These are phyloP conservation scores for Corvus moneduloides DNA, from an alignment of 2,113 vertebrate genomes.

Conservation along the genomic window DNA sequence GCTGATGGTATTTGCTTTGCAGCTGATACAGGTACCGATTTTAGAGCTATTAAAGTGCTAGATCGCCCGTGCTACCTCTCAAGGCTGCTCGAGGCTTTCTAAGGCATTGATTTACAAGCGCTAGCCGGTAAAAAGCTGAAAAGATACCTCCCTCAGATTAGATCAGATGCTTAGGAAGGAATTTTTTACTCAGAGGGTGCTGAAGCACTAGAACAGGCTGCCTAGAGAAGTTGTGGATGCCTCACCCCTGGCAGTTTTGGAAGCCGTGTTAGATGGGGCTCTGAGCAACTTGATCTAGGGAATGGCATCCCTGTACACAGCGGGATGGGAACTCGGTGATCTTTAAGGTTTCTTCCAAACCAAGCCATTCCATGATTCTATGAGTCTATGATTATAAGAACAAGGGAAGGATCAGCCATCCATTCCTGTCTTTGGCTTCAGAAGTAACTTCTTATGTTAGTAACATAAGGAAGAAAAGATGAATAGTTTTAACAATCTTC, in stretches of 20 bases:
- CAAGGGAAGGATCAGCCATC: not conserved
- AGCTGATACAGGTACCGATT: too few species aligned
- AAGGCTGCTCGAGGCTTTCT: too few species aligned
- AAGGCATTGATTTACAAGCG: too few species aligned
- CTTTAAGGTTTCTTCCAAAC: not conserved
- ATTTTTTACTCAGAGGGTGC: not conserved
- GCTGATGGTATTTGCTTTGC: too few species aligned
- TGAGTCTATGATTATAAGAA: not conserved
- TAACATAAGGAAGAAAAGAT: not conserved
- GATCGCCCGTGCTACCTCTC: too few species aligned
- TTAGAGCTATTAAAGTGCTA: too few species aligned
- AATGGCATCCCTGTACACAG: not conserved
- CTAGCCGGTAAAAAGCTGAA: too few species aligned
- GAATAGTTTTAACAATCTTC: not conserved
- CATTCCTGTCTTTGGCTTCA: not conserved
- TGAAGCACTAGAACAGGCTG: not conserved
- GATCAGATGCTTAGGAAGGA: not conserved
- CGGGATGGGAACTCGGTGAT: accelerated
- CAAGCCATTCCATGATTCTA: not conserved
- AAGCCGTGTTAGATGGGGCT: not conserved
- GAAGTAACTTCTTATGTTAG: not conserved
- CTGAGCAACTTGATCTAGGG: not conserved
- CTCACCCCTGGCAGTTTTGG: not conserved
- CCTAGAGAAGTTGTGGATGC: not conserved
- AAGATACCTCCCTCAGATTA: too few species aligned